Evolutionary conservation across 1,140 invertebrate genomes (phyloP), one percentile per base, ranked within the genome.

Genomic region (Drosophila seguyi): DNA sequence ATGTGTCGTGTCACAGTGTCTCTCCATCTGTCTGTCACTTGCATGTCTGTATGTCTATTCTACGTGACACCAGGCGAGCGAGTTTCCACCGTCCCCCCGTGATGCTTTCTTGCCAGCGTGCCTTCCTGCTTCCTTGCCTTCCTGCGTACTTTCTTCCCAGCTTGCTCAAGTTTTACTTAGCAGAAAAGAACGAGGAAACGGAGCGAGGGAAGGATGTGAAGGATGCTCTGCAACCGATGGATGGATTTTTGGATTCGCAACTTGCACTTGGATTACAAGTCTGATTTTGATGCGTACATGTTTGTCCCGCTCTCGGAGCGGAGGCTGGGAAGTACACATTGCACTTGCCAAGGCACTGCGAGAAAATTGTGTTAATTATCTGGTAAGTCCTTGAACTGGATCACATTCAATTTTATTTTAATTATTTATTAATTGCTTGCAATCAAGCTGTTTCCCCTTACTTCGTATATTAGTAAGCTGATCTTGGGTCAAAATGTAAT

Each of bases 1-100:
- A 90, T 91, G 90, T 91, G 90, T 91, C 86, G 86, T 90, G 87
- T 90, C 87, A 91, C 86, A 90, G 75, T 91, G 90, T 90, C 90
- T 91, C 81, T 91, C 81, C 90, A 91, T 82, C 90, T 91, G 88
- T 90, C 85, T 91, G 90, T 91, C 90, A 91, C 75, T 86, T 85
- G 85, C 90, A 91, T 90, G 81, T 86, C 85, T 86, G 58, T 76
- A 68, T 90, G 81, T 90, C 86, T 90, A 85, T 90, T 79, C 90
- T 90, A 91, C 90, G 90, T 91, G 90, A 91, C 90, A 91, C 91
- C 90, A 90, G 73, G 69, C 72, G 62, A 75, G 75, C 69, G 76
- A 81, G 69, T 34, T 57, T 61, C 63, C 66, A 16, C 53, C 57
- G 34, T 6, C 3, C 14, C 58, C 20, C 34, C 20, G 3, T 3